Evolutionary conservation across 2,113 vertebrate genomes (phyloP).

Genomic region (Sceloporus undulatus): DNA sequence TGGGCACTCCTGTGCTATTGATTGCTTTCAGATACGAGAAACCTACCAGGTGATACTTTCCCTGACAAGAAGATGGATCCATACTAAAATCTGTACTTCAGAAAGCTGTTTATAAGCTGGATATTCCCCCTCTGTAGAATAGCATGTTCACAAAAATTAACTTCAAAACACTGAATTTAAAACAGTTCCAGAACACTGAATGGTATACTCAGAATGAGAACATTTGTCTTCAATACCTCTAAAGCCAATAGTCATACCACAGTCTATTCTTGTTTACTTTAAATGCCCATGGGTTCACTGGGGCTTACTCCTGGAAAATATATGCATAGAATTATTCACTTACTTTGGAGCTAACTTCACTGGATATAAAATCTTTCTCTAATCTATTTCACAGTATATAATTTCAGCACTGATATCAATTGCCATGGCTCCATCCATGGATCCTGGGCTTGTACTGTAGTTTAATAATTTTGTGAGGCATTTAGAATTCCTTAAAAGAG

Average conservation of each 20-base stretch:
- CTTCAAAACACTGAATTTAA: not conserved
- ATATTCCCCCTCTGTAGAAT: not conserved
- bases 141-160: not conserved
- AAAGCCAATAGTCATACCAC: constrained; percentile 14
- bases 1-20: not conserved
- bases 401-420: too few species aligned
- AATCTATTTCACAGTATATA: not conserved
- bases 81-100: not conserved
- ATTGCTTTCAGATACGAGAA: not conserved
- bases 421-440: too few species aligned
- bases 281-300: too few species aligned
- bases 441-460: too few species aligned
- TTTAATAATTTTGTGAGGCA: too few species aligned
- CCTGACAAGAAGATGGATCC: not conserved
- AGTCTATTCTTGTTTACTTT: not conserved
- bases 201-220: not conserved
- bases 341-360: not conserved
- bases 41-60: not conserved
- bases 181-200: not conserved
- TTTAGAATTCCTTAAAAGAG: too few species aligned
- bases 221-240: not conserved
- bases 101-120: not conserved
- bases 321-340: too few species aligned
- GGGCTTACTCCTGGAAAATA: too few species aligned
- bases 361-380: not conserved